These are phyloP conservation scores for Saguinus imperator DNA, from an alignment of 2,113 vertebrate species.

Conservation along the genomic window DNA sequence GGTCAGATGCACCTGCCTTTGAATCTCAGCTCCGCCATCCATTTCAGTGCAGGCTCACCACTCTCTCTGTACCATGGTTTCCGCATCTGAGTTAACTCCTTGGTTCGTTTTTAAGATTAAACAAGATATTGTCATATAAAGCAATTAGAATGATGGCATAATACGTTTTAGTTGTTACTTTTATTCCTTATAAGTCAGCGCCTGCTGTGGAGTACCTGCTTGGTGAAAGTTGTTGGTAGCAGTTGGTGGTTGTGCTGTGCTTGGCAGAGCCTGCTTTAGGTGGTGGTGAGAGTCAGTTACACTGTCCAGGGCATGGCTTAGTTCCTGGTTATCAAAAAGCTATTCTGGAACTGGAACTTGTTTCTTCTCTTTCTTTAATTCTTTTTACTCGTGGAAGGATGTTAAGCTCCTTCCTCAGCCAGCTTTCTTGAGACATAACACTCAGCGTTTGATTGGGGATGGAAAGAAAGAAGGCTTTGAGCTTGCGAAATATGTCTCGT, in stretches of 20 bases:
- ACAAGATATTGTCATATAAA: neutral
- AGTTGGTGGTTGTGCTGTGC: accelerated
- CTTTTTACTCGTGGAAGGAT: neutral
- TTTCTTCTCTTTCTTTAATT: neutral
- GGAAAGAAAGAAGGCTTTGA: neutral
- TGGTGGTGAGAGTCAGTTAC: accelerated
- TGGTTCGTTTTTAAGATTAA: neutral
- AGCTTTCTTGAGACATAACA: neutral
- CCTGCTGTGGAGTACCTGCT: accelerated
- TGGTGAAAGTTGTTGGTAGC: accelerated
- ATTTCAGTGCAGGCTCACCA: neutral
- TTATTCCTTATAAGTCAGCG: neutral
- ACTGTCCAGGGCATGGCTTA: neutral
- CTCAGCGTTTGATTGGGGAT: neutral
- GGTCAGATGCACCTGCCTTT: neutral
- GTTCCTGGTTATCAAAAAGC: neutral
- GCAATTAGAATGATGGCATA: neutral
- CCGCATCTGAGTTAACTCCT: neutral
- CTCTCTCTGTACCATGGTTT: neutral
- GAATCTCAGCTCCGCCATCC: neutral
- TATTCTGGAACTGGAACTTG: neutral
- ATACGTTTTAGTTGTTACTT: neutral
- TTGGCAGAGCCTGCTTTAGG: neutral
- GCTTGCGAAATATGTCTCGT: neutral
- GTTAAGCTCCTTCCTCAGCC: neutral